Conservation (phyloP, 2,888 invertebrate genomes). For the Cerastis leucographa region DNA sequence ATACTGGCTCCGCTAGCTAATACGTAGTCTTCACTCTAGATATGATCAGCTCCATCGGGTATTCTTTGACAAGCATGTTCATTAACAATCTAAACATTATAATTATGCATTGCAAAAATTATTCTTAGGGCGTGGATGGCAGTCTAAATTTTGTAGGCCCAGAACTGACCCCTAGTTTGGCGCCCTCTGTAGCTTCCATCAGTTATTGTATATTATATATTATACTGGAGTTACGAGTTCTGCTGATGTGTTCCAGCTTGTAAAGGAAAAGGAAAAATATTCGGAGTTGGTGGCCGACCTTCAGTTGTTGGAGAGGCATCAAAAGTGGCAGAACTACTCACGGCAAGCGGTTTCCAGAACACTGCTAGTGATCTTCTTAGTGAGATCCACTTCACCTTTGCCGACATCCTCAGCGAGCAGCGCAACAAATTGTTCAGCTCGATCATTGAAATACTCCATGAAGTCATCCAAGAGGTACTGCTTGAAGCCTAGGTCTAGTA, state of each 20-base stretch:
- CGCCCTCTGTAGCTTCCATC: too few species aligned
- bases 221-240: neutral
- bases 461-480: slow-evolving; percentile 60
- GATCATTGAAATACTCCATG: slow-evolving; percentile 60
- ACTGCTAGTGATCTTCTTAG: slow-evolving; percentile 48
- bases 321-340: slow-evolving; percentile 46
- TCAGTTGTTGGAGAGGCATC: neutral
- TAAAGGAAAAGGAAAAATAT: neutral
- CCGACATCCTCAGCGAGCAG: slow-evolving; percentile 43
- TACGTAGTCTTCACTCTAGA: neutral
- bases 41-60: neutral
- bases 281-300: neutral
- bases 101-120: neutral
- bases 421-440: slow-evolving; percentile 47
- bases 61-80: neutral
- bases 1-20: neutral
- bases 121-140: too few species aligned
- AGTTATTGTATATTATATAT: neutral
- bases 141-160: too few species aligned
- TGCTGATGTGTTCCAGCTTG: neutral
- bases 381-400: slow-evolving; percentile 53
- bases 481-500: slow-evolving; percentile 63
- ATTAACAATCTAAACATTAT: neutral
- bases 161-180: too few species aligned
- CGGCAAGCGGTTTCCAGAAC: slow-evolving; percentile 64